Conservation (phyloP, 2,797 vertebrate species). For the Syngnathus rostellatus region DNA sequence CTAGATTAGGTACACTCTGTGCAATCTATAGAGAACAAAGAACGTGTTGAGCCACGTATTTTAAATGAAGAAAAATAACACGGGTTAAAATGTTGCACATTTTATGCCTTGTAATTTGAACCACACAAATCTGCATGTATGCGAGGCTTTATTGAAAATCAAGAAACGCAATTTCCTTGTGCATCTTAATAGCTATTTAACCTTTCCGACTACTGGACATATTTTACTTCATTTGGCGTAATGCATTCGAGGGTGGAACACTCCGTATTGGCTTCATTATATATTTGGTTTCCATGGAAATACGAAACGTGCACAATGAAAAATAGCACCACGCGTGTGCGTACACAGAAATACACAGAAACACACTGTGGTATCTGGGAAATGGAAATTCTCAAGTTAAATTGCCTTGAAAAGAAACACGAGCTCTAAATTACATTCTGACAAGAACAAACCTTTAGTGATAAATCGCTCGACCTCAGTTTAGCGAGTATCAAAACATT, state of each 20-base stretch:
- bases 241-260: not conserved
- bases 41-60: not conserved
- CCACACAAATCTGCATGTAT: not conserved
- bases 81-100: not conserved
- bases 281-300: not conserved
- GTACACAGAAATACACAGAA: not conserved
- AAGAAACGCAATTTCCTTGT: not conserved
- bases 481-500: not conserved
- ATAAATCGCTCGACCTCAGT: conserved; percentile 1
- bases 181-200: conserved; percentile 9
- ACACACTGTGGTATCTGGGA: not conserved
- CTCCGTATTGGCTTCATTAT: not conserved
- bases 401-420: conserved; percentile 4
- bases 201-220: not conserved
- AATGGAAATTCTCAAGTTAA: not conserved
- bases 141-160: not conserved
- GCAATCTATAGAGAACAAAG: too few relatives aligned
- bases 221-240: not conserved
- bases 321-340: not conserved
- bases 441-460: not conserved
- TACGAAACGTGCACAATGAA: not conserved
- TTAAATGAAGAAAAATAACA: not conserved
- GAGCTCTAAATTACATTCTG: conserved; percentile 6
- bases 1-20: not conserved
- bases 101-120: not conserved